Conservation (phyloP, 1,140 invertebrate species). For the Triops cancriformis region DNA sequence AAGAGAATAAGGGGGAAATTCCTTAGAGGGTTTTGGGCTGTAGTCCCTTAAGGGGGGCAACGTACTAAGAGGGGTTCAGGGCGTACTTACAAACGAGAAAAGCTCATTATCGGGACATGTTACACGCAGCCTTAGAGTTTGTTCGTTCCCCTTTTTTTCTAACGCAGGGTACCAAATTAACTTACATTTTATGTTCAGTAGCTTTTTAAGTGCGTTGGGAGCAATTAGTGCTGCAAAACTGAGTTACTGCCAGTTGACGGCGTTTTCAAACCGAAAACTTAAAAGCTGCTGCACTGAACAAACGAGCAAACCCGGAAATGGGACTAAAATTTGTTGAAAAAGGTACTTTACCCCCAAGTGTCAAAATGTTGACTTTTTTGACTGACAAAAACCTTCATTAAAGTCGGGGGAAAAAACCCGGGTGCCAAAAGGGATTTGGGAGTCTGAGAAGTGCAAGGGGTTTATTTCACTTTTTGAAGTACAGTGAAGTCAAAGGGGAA, state of each 20-base stretch:
- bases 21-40: background rate
- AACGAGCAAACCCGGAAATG: too few relatives aligned
- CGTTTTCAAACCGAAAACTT: background rate
- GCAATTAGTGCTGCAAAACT: background rate
- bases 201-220: background rate
- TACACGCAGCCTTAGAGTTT: conserved; percentile 5
- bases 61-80: background rate
- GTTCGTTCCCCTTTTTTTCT: background rate
- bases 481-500: background rate
- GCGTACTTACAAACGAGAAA: conserved; percentile 5
- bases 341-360: too few relatives aligned
- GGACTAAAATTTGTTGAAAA: too few relatives aligned
- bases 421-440: too few relatives aligned
- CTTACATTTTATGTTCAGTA: background rate
- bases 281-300: too few relatives aligned
- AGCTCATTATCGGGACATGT: background rate
- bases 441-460: background rate
- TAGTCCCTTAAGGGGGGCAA: background rate
- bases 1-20: background rate
- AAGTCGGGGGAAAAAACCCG: too few relatives aligned
- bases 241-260: background rate
- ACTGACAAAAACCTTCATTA: too few relatives aligned
- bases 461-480: background rate
- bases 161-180: background rate
- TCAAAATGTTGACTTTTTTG: too few relatives aligned